Evolutionary conservation across 2,113 vertebrate genomes (phyloP).

Genomic region (Hemiscyllium ocellatum): DNA sequence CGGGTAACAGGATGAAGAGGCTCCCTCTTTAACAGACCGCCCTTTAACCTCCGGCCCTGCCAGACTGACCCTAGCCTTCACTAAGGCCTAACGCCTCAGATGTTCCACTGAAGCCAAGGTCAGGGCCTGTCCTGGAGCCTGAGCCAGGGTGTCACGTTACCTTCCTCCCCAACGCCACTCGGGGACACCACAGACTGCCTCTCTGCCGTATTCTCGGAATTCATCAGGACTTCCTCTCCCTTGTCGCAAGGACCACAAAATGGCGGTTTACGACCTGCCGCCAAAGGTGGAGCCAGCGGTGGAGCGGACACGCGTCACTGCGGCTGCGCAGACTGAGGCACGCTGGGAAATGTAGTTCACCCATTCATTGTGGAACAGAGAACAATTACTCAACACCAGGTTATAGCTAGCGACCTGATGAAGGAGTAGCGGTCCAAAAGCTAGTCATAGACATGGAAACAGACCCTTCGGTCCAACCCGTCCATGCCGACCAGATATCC

Average conservation of each 20-base stretch:
- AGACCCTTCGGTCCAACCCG: too few relatives aligned
- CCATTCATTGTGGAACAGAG: not conserved
- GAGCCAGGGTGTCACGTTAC: not conserved
- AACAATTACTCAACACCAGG: too few relatives aligned
- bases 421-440: too few relatives aligned
- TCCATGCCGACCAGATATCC: too few relatives aligned
- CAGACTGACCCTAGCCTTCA: not conserved
- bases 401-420: too few relatives aligned
- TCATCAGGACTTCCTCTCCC: constrained; percentile 36
- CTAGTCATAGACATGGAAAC: too few relatives aligned
- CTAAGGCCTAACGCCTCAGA: not conserved
- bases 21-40: constrained; percentile 28
- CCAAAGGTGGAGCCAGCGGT: constrained; percentile 22
- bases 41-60: not conserved
- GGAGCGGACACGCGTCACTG: not conserved
- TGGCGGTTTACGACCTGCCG: constrained; percentile 38
- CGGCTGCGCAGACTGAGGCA: not conserved
- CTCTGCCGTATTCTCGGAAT: constrained; percentile 32
- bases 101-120: not conserved
- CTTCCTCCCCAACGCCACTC: constrained; percentile 17
- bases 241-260: constrained; percentile 37
- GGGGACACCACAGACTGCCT: not conserved
- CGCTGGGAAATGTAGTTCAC: not conserved
- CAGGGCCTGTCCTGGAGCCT: not conserved
- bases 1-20: not conserved